A percentile compares a stretch with the other conserved stretches of the same genome.
phyloP scores from a whole-genome alignment of 2,113 vertebrate genomes.

The Myrmophylax atrothorax region DNA sequence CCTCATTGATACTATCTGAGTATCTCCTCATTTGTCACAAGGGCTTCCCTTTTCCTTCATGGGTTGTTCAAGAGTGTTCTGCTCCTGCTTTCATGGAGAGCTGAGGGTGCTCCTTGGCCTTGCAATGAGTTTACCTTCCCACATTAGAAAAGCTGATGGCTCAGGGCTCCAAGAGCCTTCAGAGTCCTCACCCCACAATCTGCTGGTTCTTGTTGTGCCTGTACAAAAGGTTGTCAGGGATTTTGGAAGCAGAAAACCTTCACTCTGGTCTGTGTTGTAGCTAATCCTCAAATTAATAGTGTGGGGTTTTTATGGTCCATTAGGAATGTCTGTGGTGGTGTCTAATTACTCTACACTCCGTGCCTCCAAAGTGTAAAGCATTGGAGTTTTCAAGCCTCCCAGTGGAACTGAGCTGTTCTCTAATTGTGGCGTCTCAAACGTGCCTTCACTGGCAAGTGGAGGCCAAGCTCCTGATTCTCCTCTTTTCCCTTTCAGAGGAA shows the following conservation, averaged over 20 bases:
- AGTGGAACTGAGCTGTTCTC: slow-evolving; percentile 13
- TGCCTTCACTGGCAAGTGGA: background rate
- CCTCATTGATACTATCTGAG: slow-evolving; percentile 42
- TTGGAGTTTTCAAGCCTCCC: slow-evolving; percentile 44
- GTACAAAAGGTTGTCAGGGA: slow-evolving; percentile 14
- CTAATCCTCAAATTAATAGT: slow-evolving; percentile 63
- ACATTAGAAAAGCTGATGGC: slow-evolving; percentile 16
- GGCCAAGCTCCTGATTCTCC: background rate
- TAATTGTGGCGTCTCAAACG: slow-evolving; percentile 11
- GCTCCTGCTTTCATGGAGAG: background rate
- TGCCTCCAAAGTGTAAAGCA: slow-evolving; percentile 42
- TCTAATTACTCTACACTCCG: slow-evolving; percentile 40
- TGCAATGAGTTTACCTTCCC: slow-evolving; percentile 24
- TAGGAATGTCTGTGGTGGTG: slow-evolving; percentile 46
- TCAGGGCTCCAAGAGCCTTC: background rate
- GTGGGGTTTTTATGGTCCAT: background rate
- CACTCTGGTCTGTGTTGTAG: background rate
- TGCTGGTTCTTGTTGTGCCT: background rate
- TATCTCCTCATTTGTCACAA: slow-evolving; percentile 5
- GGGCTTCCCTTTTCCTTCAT: background rate
- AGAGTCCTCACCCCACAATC: background rate
- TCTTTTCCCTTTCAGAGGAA: slow-evolving; percentile 62
- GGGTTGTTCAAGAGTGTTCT: background rate
- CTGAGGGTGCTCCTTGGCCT: slow-evolving; percentile 12
- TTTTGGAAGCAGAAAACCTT: slow-evolving; percentile 32